Evolutionary conservation across 2,797 vertebrate genomes (phyloP).

Genomic region (Sebastes elongatus): DNA sequence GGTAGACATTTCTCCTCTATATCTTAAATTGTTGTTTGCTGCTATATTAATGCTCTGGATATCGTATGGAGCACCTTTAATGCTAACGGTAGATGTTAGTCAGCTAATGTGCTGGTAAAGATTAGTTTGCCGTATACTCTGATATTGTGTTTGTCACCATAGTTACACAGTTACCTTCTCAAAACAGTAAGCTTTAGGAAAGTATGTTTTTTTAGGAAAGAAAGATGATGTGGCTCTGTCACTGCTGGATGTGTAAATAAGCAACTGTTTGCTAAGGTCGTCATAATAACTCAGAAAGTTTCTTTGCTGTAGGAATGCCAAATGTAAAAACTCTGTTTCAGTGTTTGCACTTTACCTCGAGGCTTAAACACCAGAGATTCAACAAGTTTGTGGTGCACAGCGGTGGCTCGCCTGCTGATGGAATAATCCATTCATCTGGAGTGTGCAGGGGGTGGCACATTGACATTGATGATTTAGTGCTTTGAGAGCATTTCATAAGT

Average conservation of each 20-base stretch:
- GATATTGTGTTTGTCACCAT: background rate
- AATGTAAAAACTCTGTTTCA: too few relatives aligned
- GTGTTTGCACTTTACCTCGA: too few relatives aligned
- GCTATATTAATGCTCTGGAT: too few relatives aligned
- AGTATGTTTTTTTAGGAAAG: too few relatives aligned
- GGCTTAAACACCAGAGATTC: too few relatives aligned
- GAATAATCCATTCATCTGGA: background rate
- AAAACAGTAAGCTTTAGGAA: background rate
- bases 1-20: too few relatives aligned
- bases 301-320: too few relatives aligned
- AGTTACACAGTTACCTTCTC: background rate
- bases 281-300: too few relatives aligned
- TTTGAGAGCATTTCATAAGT: background rate
- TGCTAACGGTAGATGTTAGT: background rate
- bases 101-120: background rate
- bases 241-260: background rate
- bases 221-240: too few relatives aligned
- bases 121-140: background rate
- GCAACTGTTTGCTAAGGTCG: too few relatives aligned
- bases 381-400: background rate
- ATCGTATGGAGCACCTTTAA: too few relatives aligned
- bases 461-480: background rate
- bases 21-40: too few relatives aligned
- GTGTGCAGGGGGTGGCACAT: background rate
- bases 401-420: background rate